These are phyloP conservation scores for Calliphora vicina DNA, from an alignment of 1,140 invertebrate species.

Conservation along the genomic window DNA sequence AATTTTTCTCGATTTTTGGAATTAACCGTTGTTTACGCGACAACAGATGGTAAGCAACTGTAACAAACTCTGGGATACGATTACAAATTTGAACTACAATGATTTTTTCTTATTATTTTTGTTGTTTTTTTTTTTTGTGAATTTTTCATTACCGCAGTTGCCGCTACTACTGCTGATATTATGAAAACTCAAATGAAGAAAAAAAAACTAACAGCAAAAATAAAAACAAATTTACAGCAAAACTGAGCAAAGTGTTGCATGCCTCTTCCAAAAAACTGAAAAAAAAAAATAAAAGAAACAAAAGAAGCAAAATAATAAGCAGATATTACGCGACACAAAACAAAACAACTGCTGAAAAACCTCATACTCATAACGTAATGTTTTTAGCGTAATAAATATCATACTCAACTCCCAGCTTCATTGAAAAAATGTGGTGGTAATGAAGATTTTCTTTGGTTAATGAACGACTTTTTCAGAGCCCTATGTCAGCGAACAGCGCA, in stretches of 20 bases:
- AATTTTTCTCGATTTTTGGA: background rate
- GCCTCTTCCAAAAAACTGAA: background rate
- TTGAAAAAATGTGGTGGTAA: background rate
- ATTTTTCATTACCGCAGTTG: background rate
- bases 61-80: constrained; percentile 27
- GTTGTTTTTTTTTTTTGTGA: background rate
- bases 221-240: too few relatives aligned
- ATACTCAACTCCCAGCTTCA: background rate
- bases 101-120: background rate
- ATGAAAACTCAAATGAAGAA: background rate
- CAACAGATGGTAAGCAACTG: constrained; percentile 26
- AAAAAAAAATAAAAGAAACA: background rate
- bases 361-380: constrained; percentile 23
- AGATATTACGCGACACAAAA: constrained; percentile 28
- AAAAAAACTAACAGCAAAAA: constrained; percentile 3
- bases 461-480: too few relatives aligned
- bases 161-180: background rate
- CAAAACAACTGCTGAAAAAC: constrained; percentile 3
- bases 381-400: constrained; percentile 15
- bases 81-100: constrained; percentile 32
- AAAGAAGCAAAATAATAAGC: background rate
- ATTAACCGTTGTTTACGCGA: constrained; percentile 30
- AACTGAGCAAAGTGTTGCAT: constrained; percentile 22
- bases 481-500: too few relatives aligned
- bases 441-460: background rate